Evolutionary conservation across 1,140 invertebrate species (phyloP).

Genomic region (Pseudomyrmex pallidus): DNA sequence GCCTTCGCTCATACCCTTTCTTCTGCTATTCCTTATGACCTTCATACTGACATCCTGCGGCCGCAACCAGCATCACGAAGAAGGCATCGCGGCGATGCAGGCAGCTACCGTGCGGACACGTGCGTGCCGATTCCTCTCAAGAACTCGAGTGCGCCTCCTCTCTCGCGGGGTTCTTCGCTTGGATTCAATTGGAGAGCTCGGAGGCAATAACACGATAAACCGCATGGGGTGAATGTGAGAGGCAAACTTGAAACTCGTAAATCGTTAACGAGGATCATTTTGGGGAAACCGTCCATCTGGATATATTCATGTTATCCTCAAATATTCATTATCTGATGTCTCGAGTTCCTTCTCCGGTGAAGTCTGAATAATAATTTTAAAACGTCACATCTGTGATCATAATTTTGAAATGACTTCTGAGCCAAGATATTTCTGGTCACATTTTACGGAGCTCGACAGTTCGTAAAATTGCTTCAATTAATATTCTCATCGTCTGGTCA

Average conservation of each 20-base stretch:
- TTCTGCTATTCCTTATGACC: slow-evolving; percentile 33
- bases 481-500: background rate
- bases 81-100: slow-evolving; percentile 56
- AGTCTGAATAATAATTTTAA: background rate
- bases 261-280: slow-evolving; percentile 15
- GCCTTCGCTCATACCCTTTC: slow-evolving; percentile 33
- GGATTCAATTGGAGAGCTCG: slow-evolving; percentile 58
- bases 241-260: background rate
- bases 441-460: background rate
- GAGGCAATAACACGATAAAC: slow-evolving; percentile 14
- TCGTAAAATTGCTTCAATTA: background rate
- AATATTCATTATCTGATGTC: background rate
- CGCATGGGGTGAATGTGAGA: background rate
- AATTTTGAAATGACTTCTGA: too few species aligned
- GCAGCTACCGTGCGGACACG: slow-evolving; percentile 69
- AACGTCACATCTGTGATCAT: background rate
- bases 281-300: background rate
- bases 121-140: slow-evolving; percentile 66
- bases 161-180: slow-evolving; percentile 37
- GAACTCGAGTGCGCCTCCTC: background rate
- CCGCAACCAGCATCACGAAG: slow-evolving; percentile 17
- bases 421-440: background rate
- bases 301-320: background rate
- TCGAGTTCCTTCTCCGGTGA: background rate
- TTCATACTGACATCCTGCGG: slow-evolving; percentile 42